Evolutionary conservation across 2,888 invertebrate species (phyloP), one percentile per base, ranked within the genome.

Genomic region (Schrankia costaestrigalis): DNA sequence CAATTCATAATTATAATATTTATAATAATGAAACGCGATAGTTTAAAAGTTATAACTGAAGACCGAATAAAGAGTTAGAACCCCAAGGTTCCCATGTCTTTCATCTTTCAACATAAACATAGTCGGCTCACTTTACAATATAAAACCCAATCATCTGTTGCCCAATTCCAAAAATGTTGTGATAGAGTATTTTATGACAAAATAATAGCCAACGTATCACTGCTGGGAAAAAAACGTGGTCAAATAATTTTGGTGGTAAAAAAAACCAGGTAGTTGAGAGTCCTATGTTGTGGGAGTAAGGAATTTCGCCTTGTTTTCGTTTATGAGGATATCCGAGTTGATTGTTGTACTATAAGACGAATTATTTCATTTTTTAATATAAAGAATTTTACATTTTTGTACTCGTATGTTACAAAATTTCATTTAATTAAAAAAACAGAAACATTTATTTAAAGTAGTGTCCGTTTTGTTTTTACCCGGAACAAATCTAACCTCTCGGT

Each of bases 121-220:
- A 31, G 35, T 45, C 50, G 39, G 39, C 31, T 37, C 21, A 45
- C 46, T 39, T 12, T 6, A 29, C 25, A 40, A 30, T 11, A 24
- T 3, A 5, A n/a, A 42, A 26, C 35, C 37, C 35, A 54, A 52
- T 40, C 53, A 54, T 29, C 33, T 18, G 26, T 40, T 41, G 39
- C 44, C 47, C 36, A 42, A 33, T 42, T 33, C 41, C 31, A 43
- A 47, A 51, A 57, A 56, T 56, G 62, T 64, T 64, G 59, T 63
- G 68, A 71, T 78, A 78, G 41, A 78, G 76, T 68, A 75, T 76
- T 79, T 79, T 79, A 80, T 71, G 78, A 75, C 71, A 65, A 78
- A 78, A 81, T 80, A 79, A 80, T 78, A 72, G 71, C 53, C 65
- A 41, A 53, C 33, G 41, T 54, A 54, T 54, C 56, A 51, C 35